A percentile compares a stretch with the other conserved stretches of the same genome.
These are phyloP conservation scores for Balaeniceps rex DNA, from an alignment of 2,113 vertebrate species.

Conservation along the genomic window DNA sequence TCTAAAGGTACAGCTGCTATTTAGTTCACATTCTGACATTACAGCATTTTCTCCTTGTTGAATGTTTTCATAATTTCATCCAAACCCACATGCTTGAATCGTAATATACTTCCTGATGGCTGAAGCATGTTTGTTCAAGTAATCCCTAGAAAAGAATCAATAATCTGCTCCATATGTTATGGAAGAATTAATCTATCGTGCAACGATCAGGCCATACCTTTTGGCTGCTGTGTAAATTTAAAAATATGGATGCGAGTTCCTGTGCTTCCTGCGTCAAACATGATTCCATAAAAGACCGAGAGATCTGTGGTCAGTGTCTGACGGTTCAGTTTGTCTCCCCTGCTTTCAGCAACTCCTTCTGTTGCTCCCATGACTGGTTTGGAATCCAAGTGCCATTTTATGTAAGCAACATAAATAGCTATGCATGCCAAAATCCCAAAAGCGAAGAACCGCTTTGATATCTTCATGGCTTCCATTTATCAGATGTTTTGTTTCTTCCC, in stretches of 20 bases:
- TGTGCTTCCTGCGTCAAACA: conserved; percentile 95
- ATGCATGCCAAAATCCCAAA: conserved; percentile 78
- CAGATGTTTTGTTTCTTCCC: not conserved
- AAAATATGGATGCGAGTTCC: conserved; percentile 93
- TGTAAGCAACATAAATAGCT: conserved; percentile 81
- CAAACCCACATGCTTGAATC: not conserved
- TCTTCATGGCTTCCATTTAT: conserved; percentile 79
- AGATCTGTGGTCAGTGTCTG: not conserved
- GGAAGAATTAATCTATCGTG: not conserved
- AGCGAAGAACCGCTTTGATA: conserved; percentile 76
- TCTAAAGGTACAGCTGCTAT: not conserved
- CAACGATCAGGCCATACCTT: conserved; percentile 62
- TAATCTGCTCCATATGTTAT: not conserved
- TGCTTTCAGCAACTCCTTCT: not conserved
- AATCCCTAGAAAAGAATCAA: not conserved
- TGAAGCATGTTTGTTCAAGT: not conserved
- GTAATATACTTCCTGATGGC: not conserved
- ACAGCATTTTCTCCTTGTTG: not conserved
- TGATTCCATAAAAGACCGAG: conserved; percentile 84
- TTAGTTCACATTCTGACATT: not conserved
- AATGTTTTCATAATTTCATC: not conserved
- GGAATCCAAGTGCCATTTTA: conserved; percentile 78
- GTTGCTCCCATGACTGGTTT: conserved; percentile 31
- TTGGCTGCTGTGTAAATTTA: conserved; percentile 78
- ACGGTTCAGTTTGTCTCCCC: not conserved